A percentile compares a stretch with the other conserved stretches of the same genome.
Conservation (phyloP, 1,140 invertebrate genomes). For the Parasteatoda tepidariorum region DNA sequence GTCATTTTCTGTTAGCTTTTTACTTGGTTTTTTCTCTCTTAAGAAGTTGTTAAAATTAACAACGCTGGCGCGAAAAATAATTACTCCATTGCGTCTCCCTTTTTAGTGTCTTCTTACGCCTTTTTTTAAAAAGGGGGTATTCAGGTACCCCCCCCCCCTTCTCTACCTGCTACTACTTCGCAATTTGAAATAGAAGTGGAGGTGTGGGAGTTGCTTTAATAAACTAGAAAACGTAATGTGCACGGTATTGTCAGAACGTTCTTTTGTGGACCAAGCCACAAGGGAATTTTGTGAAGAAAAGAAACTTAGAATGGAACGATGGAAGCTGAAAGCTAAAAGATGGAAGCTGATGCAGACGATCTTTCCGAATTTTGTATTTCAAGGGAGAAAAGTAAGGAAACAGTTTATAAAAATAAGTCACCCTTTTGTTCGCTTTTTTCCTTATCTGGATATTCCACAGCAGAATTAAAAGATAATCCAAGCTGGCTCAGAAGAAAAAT, state of each 20-base stretch:
- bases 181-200: not conserved
- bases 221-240: not conserved
- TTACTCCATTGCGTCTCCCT: not conserved
- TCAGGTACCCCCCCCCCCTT: too few relatives aligned
- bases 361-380: not conserved
- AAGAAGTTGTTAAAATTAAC: conserved; percentile 19
- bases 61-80: not conserved
- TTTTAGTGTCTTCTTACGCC: not conserved
- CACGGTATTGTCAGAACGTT: not conserved
- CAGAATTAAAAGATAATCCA: not conserved
- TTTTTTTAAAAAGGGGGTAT: not conserved
- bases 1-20: not conserved
- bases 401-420: not conserved
- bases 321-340: not conserved
- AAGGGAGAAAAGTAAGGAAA: not conserved
- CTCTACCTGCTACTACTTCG: not conserved
- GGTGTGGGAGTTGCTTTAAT: not conserved
- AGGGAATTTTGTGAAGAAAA: not conserved
- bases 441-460: not conserved
- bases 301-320: not conserved
- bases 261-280: not conserved
- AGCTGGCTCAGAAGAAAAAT: not conserved
- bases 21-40: not conserved
- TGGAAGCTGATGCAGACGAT: too few relatives aligned
- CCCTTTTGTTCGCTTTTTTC: not conserved